Evolutionary conservation across 2,888 invertebrate species (phyloP).

Genomic region (Phymatocera aterrima): DNA sequence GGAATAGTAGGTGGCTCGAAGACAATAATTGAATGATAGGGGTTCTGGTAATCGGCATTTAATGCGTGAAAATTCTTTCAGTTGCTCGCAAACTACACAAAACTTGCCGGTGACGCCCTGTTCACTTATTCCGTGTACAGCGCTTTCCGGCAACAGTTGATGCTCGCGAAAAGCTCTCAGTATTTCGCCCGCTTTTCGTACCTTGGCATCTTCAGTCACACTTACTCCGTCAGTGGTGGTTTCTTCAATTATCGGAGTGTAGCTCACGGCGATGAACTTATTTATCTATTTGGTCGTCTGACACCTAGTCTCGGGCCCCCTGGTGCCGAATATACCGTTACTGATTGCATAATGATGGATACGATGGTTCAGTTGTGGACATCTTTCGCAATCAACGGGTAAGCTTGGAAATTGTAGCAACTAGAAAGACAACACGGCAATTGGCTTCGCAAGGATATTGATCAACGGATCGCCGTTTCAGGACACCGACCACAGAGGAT

Average conservation of each 20-base stretch:
- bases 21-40: not conserved
- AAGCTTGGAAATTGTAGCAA: not conserved
- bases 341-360: not conserved
- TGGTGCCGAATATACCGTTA: not conserved
- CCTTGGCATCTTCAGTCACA: conserved; percentile 50
- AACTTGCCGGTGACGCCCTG: not conserved
- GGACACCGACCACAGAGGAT: not conserved
- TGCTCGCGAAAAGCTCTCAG: conserved; percentile 33
- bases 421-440: not conserved
- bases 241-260: conserved; percentile 61
- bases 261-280: conserved; percentile 75
- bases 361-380: conserved; percentile 6
- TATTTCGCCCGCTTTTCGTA: conserved; percentile 54
- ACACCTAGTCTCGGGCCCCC: not conserved
- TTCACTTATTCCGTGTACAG: not conserved
- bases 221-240: not conserved
- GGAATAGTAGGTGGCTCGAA: not conserved
- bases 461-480: not conserved
- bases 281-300: conserved; percentile 65
- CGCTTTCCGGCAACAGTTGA: not conserved
- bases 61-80: not conserved
- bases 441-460: not conserved
- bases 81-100: not conserved
- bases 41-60: too few species aligned
- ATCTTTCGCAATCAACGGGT: conserved; percentile 6